Evolutionary conservation across 2,797 vertebrate species (phyloP), one percentile per base, ranked within the genome.

Genomic region (Sebastolobus altivelis): DNA sequence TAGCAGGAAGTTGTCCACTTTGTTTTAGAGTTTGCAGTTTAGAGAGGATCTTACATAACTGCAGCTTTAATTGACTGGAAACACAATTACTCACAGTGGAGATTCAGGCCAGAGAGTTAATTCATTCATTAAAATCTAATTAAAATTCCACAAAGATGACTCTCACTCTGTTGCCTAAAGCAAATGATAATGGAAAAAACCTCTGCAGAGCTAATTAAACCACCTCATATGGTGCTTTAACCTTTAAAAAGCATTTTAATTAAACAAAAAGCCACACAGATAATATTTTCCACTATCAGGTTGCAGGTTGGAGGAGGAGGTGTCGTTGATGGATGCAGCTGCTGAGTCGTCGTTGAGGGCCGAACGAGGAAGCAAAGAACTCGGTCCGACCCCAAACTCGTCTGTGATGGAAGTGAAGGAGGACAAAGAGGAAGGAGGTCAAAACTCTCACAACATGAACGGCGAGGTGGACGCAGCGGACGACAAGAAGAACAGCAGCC

Each of bases 401-500:
- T 3, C 93, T 1, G 86, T 66, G 25, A 86, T 91, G 79, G 93
- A 94, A 0, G 92, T 83, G 29, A 88, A 14, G 33, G 75, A 67
- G 22, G 66, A 37, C 52, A 52, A 31, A 22, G 52, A 80, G 68
- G 82, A 61, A 78, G 61, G 54, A 76, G 72, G 72, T 77, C 1
- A 92, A 72, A 74, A 77, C 75, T 63, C 85, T 76, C 8, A 37
- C 1, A 37, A 62, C n/a, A 46, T 22, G 35, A 83, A 81, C n/a
- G 56, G 75, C 0, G 93, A 96, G 81, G 92, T 20, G 29, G 75
- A 80, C 0, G 92, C 95, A 73, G 91, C 40, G 31, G 61, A 55
- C 0, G 63, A 95, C 75, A 94, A 93, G 2, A 96, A 96, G 62
- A 92, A 95, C 67, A 90, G 88, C 80, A 88, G 90, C 75, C 88